Evolutionary conservation across 2,797 vertebrate species (phyloP), one percentile per base, ranked within the genome.

Genomic region (Aselliscus stoliczkanus): DNA sequence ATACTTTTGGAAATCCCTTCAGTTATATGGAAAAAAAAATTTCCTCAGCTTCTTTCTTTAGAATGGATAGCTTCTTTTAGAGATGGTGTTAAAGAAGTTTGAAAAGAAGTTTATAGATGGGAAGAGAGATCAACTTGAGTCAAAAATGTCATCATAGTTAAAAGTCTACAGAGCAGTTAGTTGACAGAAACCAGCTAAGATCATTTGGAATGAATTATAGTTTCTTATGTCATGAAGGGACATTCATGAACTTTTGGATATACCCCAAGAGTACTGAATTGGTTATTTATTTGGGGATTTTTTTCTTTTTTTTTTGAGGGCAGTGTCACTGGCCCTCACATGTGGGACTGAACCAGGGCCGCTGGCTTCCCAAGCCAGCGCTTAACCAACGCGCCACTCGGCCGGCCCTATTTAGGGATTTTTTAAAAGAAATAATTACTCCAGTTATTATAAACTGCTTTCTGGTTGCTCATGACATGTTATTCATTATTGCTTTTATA

Each of bases 131-230:
- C 52, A 84, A 29, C 25, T 93, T 97, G 60, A 97, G 21, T 95
- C 2, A 94, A 96, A 97, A 94, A 94, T 97, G 97, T 20, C 65
- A 34, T 81, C 21, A 60, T 8, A 83, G 54, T 93, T 93, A 50
- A 90, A 95, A 83, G 93, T 95, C 67, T 96, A 86, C 91, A 94
- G 86, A 79, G 88, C 72, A 96, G 65, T 56, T 90, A 77, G 34
- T 96, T 86, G 90, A 93, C 50, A 92, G 86, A 96, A 92, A 90
- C 31, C n/a, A 73, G 17, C 94, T 94, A 94, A 88, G 90, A 80
- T 90, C 92, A 88, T 97, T 98, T 96, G 89, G 76, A 96, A 97
- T 95, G 62, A 94, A 93, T 97, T 98, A 92, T 1, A 65, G 7
- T 85, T 96, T 87, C 52, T 94, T 88, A 77, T 37, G n/a, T 44